phyloP scores from a whole-genome alignment of 1,140 invertebrate species.

The Bombus pyrosoma region DNA sequence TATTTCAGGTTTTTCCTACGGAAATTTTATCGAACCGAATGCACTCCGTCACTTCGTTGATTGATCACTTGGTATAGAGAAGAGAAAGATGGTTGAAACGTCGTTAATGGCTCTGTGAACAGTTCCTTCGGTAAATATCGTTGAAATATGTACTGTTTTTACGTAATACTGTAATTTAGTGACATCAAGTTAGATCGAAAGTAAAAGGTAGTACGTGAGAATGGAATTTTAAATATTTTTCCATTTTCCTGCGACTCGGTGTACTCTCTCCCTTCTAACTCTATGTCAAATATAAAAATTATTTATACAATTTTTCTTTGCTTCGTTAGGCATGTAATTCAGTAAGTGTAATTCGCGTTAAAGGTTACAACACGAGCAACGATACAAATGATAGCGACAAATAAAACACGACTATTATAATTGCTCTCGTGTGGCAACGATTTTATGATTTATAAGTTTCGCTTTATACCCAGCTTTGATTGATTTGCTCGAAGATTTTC shows the following conservation, averaged over 20 bases:
- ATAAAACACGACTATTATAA: neutral
- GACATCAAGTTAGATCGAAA: neutral
- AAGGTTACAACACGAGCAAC: neutral
- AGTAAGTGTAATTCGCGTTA: neutral
- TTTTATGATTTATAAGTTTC: neutral
- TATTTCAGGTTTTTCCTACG: neutral
- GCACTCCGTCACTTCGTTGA: neutral
- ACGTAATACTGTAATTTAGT: too few relatives aligned
- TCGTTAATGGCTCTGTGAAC: conserved; percentile 3
- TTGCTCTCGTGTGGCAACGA: neutral
- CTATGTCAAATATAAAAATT: too few relatives aligned
- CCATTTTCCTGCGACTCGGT: neutral
- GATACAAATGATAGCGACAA: neutral
- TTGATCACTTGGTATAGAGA: neutral
- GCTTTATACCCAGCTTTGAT: neutral
- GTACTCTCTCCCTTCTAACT: neutral
- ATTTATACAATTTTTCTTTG: neutral
- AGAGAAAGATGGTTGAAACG: neutral
- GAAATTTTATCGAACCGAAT: neutral
- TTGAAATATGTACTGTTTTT: neutral
- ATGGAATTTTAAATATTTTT: conserved; percentile 7
- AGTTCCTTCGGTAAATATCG: conserved; percentile 8
- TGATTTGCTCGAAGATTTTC: neutral
- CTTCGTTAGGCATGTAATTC: neutral
- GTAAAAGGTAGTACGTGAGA: neutral